These are phyloP conservation scores for Stenoptilia bipunctidactyla DNA, from an alignment of 2,888 invertebrate genomes.

Conservation along the genomic window DNA sequence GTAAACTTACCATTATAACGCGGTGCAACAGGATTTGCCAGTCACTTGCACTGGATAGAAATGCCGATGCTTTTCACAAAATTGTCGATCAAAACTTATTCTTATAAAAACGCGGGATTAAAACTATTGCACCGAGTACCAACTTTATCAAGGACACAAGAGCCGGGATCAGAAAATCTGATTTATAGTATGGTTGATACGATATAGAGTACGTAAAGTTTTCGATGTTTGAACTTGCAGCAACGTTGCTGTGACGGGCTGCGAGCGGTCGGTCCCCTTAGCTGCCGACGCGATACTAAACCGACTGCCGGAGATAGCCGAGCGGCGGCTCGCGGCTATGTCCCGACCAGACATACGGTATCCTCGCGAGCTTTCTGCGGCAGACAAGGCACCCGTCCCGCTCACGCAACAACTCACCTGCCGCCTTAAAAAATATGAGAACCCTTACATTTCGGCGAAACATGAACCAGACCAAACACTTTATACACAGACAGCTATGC, in stretches of 20 bases:
- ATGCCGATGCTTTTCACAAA: conserved; percentile 51
- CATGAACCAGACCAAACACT: conserved; percentile 46
- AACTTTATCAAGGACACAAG: not conserved
- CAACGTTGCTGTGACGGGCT: conserved; percentile 12
- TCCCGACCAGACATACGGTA: conserved; percentile 21
- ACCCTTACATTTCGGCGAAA: conserved; percentile 61
- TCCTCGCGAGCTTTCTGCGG: conserved; percentile 37
- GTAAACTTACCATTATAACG: conserved; percentile 49
- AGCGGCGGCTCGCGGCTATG: conserved; percentile 15
- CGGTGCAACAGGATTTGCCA: conserved; percentile 57
- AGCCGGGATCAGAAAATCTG: not conserved
- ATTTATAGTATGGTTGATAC: conserved; percentile 3
- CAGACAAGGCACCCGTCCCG: conserved; percentile 34
- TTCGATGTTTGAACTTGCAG: conserved; percentile 34
- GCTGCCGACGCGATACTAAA: conserved; percentile 57
- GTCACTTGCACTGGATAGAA: conserved; percentile 40
- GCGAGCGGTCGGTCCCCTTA: conserved; percentile 35
- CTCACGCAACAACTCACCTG: conserved; percentile 56
- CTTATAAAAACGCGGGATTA: conserved; percentile 25
- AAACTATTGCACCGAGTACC: conserved; percentile 15
- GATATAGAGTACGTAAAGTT: conserved; percentile 53
- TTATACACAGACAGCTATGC: conserved; percentile 38
- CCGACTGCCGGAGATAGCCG: conserved; percentile 27
- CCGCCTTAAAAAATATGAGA: conserved; percentile 43
- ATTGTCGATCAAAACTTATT: conserved; percentile 30